Evolutionary conservation across 2,113 vertebrate species (phyloP).

Genomic region (Spilogale gracilis): DNA sequence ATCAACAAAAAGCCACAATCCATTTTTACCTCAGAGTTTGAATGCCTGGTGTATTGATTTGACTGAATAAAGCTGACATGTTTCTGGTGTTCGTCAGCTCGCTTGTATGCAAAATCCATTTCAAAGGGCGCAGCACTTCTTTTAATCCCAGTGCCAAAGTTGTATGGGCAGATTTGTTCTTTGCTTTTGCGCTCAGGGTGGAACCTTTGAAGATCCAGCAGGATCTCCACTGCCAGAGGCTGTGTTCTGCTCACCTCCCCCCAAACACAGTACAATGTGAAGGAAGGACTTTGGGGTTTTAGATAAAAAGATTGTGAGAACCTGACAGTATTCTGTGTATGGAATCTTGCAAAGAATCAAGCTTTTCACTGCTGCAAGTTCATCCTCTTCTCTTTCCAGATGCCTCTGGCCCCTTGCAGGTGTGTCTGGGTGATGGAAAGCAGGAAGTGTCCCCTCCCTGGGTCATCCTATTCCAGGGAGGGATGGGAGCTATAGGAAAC

Average conservation of each 20-base stretch:
- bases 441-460: not conserved
- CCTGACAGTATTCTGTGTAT: not conserved
- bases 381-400: not conserved
- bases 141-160: slow-evolving; percentile 31
- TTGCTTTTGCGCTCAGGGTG: not conserved
- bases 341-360: slow-evolving; percentile 32
- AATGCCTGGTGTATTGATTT: slow-evolving; percentile 66
- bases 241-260: not conserved
- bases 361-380: not conserved
- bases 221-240: not conserved
- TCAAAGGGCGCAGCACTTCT: slow-evolving; percentile 28
- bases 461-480: not conserved
- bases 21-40: slow-evolving; percentile 65
- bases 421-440: not conserved
- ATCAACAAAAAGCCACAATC: slow-evolving; percentile 75
- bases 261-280: not conserved
- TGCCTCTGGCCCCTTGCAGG: not conserved
- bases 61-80: slow-evolving; percentile 51
- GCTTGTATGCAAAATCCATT: slow-evolving; percentile 58
- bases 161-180: slow-evolving; percentile 16
- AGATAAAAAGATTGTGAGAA: not conserved
- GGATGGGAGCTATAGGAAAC: not conserved
- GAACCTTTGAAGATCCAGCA: slow-evolving; percentile 44
- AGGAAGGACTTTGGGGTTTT: not conserved
- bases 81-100: slow-evolving; percentile 12